Percentiles rank a stretch among this genome's conserved stretches.
Evolutionary conservation across 2,888 invertebrate species (phyloP).

Genomic region (Cheilosia grossa): DNA sequence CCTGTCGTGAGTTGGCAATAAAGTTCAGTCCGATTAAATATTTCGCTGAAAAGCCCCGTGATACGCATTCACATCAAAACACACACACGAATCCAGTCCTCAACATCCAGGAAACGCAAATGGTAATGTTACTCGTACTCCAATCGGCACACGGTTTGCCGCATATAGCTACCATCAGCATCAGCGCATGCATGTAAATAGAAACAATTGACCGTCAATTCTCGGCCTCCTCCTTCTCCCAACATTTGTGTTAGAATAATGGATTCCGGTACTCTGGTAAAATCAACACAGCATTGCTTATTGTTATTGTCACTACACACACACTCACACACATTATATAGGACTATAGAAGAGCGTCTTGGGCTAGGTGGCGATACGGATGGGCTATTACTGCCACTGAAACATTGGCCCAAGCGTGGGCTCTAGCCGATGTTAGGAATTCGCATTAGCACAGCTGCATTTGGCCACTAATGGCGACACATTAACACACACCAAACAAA

Average conservation of each 20-base stretch:
- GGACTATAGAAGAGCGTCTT: background rate
- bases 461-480: slow-evolving; percentile 68
- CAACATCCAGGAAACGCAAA: slow-evolving; percentile 34
- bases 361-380: slow-evolving; percentile 53
- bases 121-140: slow-evolving; percentile 10
- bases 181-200: slow-evolving; percentile 55
- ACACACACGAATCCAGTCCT: background rate
- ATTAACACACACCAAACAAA: slow-evolving; percentile 48
- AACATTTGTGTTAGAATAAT: slow-evolving; percentile 68
- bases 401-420: slow-evolving; percentile 66
- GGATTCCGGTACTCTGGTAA: slow-evolving; percentile 70
- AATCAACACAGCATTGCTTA: slow-evolving; percentile 68
- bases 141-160: background rate
- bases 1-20: too few species aligned
- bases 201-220: slow-evolving; percentile 67
- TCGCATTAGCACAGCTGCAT: slow-evolving; percentile 74
- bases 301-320: slow-evolving; percentile 63
- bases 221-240: slow-evolving; percentile 35
- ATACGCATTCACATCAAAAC: background rate
- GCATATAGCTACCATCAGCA: slow-evolving; percentile 1
- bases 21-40: background rate
- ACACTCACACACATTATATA: slow-evolving; percentile 18
- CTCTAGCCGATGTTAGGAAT: slow-evolving; percentile 64
- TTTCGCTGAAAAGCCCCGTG: background rate
- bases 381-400: slow-evolving; percentile 67